phyloP scores from a whole-genome alignment of 2,888 invertebrate species.

The Lamellibrachia columna region DNA sequence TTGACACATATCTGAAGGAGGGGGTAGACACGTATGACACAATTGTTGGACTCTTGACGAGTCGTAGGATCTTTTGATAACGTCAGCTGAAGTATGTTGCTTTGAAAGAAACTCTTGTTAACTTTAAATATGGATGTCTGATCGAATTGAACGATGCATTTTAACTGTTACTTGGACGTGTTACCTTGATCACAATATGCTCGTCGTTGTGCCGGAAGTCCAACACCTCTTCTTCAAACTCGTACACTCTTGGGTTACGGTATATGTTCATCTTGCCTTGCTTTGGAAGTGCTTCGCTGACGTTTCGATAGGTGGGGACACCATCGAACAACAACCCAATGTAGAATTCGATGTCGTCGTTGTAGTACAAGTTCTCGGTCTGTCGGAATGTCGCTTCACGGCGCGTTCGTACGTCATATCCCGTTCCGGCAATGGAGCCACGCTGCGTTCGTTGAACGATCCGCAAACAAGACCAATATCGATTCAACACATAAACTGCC shows the following conservation, averaged over 20 bases:
- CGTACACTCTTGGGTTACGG: slow-evolving; percentile 32
- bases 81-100: too few relatives aligned
- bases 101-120: too few relatives aligned
- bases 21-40: too few relatives aligned
- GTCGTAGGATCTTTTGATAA: too few relatives aligned
- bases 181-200: background rate
- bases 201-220: background rate
- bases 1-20: too few relatives aligned
- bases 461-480: background rate
- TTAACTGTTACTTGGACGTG: background rate
- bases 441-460: background rate
- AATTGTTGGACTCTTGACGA: too few relatives aligned
- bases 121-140: too few relatives aligned
- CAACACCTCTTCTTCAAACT: slow-evolving; percentile 23
- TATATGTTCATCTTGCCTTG: slow-evolving; percentile 32
- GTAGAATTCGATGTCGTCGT: slow-evolving; percentile 34
- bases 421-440: background rate
- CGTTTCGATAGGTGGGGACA: slow-evolving; percentile 32
- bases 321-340: slow-evolving; percentile 40
- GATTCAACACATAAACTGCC: background rate
- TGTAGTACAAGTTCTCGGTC: background rate
- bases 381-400: background rate
- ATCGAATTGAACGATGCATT: background rate
- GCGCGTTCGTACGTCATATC: background rate
- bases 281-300: slow-evolving; percentile 33